Evolutionary conservation across 2,888 invertebrate species (phyloP).

Genomic region (Lasioglossum morio): DNA sequence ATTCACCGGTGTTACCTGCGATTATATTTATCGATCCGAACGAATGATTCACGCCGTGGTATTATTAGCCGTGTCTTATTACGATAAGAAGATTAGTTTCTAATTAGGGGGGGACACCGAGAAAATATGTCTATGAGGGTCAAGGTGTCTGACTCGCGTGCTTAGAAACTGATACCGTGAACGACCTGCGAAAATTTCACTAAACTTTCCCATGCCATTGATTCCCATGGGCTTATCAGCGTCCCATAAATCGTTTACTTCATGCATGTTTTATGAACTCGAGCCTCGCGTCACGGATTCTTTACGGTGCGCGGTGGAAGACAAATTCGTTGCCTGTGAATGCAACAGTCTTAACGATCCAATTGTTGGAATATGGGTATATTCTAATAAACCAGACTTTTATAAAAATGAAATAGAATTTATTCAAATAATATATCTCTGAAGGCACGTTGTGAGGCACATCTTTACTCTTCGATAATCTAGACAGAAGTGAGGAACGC

Average conservation of each 20-base stretch:
- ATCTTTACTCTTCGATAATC: too few relatives aligned
- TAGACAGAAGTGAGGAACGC: too few relatives aligned
- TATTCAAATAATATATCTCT: too few relatives aligned
- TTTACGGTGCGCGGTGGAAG: not conserved
- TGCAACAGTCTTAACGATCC: too few relatives aligned
- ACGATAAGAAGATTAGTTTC: not conserved
- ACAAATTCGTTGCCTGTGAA: not conserved
- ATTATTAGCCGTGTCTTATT: not conserved
- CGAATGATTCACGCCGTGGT: not conserved
- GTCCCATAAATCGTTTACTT: constrained; percentile 46
- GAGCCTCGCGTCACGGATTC: not conserved
- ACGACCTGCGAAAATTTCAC: constrained; percentile 66
- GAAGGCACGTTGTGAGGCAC: too few relatives aligned
- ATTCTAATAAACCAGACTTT: too few relatives aligned
- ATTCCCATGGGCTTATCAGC: constrained; percentile 58
- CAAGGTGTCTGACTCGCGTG: constrained; percentile 64
- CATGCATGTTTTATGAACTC: constrained; percentile 28
- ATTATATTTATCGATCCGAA: not conserved
- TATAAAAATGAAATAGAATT: too few relatives aligned
- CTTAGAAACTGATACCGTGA: constrained; percentile 52
- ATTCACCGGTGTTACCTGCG: not conserved
- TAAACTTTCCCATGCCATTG: constrained; percentile 65
- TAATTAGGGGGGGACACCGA: not conserved
- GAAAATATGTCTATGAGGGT: constrained; percentile 44
- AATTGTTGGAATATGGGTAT: too few relatives aligned